phyloP scores from a whole-genome alignment of 2,797 vertebrate species.

The Cottoperca gobio region DNA sequence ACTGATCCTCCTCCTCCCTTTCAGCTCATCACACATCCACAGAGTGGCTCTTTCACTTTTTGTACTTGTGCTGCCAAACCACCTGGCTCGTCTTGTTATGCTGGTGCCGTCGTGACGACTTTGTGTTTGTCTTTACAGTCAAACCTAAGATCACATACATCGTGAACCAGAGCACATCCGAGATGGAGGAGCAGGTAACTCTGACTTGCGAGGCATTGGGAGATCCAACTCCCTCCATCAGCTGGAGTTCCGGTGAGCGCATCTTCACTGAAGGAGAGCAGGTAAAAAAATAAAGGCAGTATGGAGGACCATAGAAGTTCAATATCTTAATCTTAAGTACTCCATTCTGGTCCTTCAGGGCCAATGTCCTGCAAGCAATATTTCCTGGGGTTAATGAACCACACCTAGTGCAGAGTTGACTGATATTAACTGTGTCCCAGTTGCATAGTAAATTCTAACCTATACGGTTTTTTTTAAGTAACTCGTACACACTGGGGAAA shows the following conservation, averaged over 20 bases:
- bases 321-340: slow-evolving; percentile 15
- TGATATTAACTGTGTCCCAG: slow-evolving; percentile 22
- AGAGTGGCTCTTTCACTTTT: slow-evolving; percentile 32
- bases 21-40: slow-evolving; percentile 51
- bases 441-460: neutral
- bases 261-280: slow-evolving; percentile 96
- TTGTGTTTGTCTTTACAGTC: slow-evolving; percentile 81
- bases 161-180: slow-evolving; percentile 93
- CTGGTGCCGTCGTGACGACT: slow-evolving; percentile 17
- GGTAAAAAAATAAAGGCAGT: slow-evolving; percentile 80
- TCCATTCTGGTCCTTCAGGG: slow-evolving; percentile 18
- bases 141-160: slow-evolving; percentile 98
- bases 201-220: slow-evolving; percentile 97
- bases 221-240: slow-evolving; percentile 96
- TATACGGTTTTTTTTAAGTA: slow-evolving; percentile 8
- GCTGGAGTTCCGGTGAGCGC: slow-evolving; percentile 90
- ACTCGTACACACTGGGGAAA: slow-evolving; percentile 1
- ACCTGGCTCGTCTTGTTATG: slow-evolving; percentile 20
- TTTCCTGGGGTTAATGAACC: slow-evolving; percentile 38
- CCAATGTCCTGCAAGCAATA: slow-evolving; percentile 25
- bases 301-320: slow-evolving; percentile 1
- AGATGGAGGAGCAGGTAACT: slow-evolving; percentile 94
- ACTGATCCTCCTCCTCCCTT: slow-evolving; percentile 41
- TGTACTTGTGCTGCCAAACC: slow-evolving; percentile 38
- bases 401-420: slow-evolving; percentile 17